Evolutionary conservation across 2,888 invertebrate genomes (phyloP), one percentile per base, ranked within the genome.

Genomic region (Mythimna lalbum): DNA sequence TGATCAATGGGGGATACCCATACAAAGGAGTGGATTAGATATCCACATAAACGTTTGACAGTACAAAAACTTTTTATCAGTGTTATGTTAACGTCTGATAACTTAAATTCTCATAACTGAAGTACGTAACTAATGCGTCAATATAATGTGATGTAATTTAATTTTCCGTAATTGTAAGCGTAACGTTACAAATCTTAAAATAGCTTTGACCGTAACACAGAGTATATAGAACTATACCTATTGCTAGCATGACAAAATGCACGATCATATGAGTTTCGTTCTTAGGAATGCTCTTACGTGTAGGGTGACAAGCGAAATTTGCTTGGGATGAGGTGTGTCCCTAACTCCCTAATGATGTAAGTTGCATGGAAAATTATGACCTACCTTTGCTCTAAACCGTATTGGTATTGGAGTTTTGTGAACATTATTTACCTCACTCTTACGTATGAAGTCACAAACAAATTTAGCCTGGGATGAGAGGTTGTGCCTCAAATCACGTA

Each of bases 121-220:
- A 49, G 52, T 17, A 70, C 64, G 67, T 68, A 68, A 65, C 23
- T 33, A 69, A 36, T 69, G 65, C 63, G 69, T 80, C 76, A 74
- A 69, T 73, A 33, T 17, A 62, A 9, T 52, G 39, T 64, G 50
- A 49, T 67, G 47, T n/a, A 57, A 60, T 67, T 61, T 10, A 67
- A 59, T 74, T 69, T 64, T 69, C 65, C 63, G 63, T 78, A 68
- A 69, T 63, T 27, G 21, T 43, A 21, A 60, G 47, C 50, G n/a
- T 81, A 70, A 72, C 6, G 55, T 72, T 39, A 70, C 12, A 12
- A 9, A 43, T 69, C 71, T 76, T 61, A 68, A 78, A 76, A 83
- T 78, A 81, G 33, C 10, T 14, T 57, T 55, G 17, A 66, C 43
- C 39, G 57, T 81, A 78, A 73, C 52, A 55, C 50, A 56, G n/a